Conservation (phyloP, 92 coral and sea anemone genomes). For the Hydrozoanthus gracilis region DNA sequence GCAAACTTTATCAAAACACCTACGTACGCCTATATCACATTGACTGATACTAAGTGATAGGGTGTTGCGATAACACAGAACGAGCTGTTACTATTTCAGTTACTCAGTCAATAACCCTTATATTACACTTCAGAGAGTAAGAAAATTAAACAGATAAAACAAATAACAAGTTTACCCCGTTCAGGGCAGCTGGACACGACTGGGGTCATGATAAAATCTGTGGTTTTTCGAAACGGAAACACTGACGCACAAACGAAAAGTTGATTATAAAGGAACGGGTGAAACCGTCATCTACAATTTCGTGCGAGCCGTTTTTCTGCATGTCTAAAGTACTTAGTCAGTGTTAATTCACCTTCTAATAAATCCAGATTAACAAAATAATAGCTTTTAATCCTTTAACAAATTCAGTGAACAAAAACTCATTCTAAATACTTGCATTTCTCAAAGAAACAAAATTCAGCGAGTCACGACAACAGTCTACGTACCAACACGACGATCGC, state of each 20-base stretch:
- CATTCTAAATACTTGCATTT: background rate
- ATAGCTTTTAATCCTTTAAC: constrained; percentile 29
- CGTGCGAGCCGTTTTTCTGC: background rate
- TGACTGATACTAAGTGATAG: background rate
- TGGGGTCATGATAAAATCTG: constrained; percentile 6
- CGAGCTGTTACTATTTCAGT: constrained; percentile 9
- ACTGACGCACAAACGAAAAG: background rate
- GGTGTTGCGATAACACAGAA: constrained; percentile 3
- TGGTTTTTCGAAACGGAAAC: constrained; percentile 33
- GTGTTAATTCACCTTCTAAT: background rate
- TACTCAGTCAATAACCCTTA: constrained; percentile 36
- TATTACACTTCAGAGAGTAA: constrained; percentile 34
- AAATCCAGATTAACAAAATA: constrained; percentile 19
- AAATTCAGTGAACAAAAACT: constrained; percentile 38
- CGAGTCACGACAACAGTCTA: constrained; percentile 12
- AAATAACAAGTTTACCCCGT: constrained; percentile 1
- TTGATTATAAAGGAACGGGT: constrained; percentile 9
- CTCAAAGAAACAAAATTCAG: background rate
- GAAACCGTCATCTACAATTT: constrained; percentile 14
- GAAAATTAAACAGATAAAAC: background rate
- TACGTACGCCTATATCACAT: constrained; percentile 28
- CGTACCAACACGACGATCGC: constrained; percentile 87
- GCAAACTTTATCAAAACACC: constrained; percentile 21
- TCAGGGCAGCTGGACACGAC: background rate
- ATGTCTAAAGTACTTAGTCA: constrained; percentile 31